Base-by-base conservation (phyloP, 2,888 invertebrate genomes). In the Melolontha melolontha region DNA sequence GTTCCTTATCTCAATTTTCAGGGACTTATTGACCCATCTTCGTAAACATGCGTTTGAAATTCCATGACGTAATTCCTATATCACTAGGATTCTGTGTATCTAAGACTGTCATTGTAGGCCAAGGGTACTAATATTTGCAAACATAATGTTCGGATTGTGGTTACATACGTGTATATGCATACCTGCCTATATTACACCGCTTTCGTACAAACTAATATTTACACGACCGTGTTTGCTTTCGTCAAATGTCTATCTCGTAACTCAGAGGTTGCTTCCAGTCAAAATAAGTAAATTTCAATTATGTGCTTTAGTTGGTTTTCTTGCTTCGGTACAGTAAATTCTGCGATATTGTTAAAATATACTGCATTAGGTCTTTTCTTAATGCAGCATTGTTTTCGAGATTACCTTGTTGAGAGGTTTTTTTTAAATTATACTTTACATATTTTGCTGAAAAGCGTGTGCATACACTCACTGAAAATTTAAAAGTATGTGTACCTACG, bases 191-290 rank as follows among this genome's bases (percentile, higher is more conserved):
- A 42, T 57, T 44, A 41, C 5, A 22, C 16, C 1, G 5, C 39
- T 39, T 42, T 57, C 42, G 29, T 57, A 57, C 42, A 57, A 42
- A 44, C 57, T 57, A 57, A 57, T 42, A 57, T 57, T 57, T 57
- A 14, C 42, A 12, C 27, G 42, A 12, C 12, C 7, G 5, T 57
- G 44, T 44, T 57, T 57, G 27, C 29, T 44, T 6, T 34, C 55
- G 7, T 57, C 44, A 29, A 57, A 57, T 44, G 42, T 57, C 57
- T 42, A 44, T 42, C 42, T 22, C 41, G 11, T 27, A 57, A 42
- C 42, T 57, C 12, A 27, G 12, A 41, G 27, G 57, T 41, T 57
- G 29, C 44, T 44, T 42, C 27, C 42, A 22, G 42, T 14, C 8
- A 1, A 42, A 11, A 7, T 44, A n/a, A 42, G 42, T 41, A 40